Conservation (phyloP, 2,797 vertebrate species). For the Balearica regulorum region DNA sequence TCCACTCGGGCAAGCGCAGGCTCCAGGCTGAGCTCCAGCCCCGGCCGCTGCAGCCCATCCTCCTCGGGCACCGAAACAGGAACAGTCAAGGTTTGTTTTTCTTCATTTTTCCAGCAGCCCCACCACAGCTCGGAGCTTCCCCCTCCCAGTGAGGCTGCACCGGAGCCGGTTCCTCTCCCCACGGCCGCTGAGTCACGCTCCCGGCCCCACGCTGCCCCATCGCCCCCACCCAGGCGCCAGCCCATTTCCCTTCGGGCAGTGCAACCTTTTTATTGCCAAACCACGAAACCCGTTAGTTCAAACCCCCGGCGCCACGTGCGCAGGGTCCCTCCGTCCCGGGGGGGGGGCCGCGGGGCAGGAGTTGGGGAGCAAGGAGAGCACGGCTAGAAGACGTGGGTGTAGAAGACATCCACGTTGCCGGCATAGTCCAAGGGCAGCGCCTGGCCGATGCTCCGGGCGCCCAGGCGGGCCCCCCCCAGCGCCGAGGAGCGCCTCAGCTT, state of each 20-base stretch:
- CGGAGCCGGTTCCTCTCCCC: background rate
- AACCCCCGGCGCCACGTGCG: fast-evolving
- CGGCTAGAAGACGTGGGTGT: constrained; percentile 75
- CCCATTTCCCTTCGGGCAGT: background rate
- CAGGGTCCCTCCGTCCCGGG: background rate
- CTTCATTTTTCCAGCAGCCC: background rate
- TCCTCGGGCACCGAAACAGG: background rate
- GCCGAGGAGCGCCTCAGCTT: constrained; percentile 81
- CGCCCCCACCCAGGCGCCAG: background rate
- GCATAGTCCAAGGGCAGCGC: constrained; percentile 79
- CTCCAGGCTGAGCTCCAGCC: too few species aligned
- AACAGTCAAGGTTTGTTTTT: background rate
- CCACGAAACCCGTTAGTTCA: background rate
- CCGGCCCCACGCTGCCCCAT: background rate
- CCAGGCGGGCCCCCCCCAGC: constrained; percentile 84
- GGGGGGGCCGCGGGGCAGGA: background rate
- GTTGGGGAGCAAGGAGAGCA: background rate
- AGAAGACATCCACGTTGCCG: constrained; percentile 80
- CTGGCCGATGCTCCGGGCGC: constrained; percentile 72
- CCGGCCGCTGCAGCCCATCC: background rate
- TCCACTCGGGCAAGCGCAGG: background rate
- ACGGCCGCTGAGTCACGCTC: background rate
- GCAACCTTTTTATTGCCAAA: background rate
- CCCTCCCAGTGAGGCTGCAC: background rate
- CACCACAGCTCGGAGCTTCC: background rate